phyloP scores from a whole-genome alignment of 2,113 vertebrate genomes.

The Calyptommatus sinebrachiatus region DNA sequence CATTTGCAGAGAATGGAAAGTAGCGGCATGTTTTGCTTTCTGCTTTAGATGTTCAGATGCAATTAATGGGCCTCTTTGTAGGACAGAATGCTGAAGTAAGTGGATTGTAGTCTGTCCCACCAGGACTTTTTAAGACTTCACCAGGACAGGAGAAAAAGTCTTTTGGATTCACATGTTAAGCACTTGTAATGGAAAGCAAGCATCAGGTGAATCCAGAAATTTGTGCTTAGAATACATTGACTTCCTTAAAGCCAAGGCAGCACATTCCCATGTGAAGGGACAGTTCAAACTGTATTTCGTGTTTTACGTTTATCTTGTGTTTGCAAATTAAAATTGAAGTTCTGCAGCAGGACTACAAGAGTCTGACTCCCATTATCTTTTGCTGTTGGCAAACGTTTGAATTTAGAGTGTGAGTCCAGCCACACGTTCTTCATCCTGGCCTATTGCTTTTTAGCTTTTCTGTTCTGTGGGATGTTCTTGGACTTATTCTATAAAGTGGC shows the following conservation, averaged over 20 bases:
- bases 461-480: not conserved
- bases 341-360: not conserved
- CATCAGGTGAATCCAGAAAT: not conserved
- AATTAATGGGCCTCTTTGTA: too few species aligned
- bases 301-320: not conserved
- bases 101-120: too few species aligned
- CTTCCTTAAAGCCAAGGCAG: not conserved
- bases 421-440: too few species aligned
- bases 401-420: too few species aligned
- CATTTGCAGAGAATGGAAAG: too few species aligned
- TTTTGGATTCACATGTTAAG: not conserved
- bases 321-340: not conserved
- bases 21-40: too few species aligned
- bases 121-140: not conserved
- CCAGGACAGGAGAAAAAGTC: not conserved
- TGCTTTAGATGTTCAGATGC: too few species aligned
- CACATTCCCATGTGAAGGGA: not conserved
- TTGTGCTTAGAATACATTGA: not conserved
- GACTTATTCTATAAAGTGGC: too few species aligned
- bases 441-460: not conserved
- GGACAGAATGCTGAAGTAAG: too few species aligned
- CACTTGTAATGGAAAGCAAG: too few species aligned
- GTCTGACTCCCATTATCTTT: too few species aligned
- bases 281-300: not conserved
- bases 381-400: too few species aligned